These are phyloP conservation scores for Corythucha ciliata DNA, from an alignment of 2,888 invertebrate species.

Conservation along the genomic window DNA sequence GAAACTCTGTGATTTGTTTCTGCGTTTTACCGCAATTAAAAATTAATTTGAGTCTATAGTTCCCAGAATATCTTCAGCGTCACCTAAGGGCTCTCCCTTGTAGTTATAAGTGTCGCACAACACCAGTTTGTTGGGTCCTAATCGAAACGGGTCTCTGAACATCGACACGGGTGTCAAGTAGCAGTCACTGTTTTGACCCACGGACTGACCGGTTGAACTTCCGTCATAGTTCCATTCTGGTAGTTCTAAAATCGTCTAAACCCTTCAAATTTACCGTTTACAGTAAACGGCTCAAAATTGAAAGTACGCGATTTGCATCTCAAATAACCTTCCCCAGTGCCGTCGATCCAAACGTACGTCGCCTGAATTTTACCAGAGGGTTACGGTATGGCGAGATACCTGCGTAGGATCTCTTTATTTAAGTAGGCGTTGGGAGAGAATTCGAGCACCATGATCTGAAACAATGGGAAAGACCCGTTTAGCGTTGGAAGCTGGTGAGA, in stretches of 20 bases:
- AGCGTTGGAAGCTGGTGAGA: no score
- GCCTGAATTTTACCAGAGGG: constrained; percentile 68
- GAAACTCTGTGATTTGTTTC: constrained; percentile 63
- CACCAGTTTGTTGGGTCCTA: constrained; percentile 80
- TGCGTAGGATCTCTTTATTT: constrained; percentile 61
- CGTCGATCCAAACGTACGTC: constrained; percentile 92
- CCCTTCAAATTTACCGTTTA: constrained; percentile 53
- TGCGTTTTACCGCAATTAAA: constrained; percentile 36
- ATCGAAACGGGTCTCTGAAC: constrained; percentile 86
- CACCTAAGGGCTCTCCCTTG: constrained; percentile 73
- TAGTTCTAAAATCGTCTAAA: constrained; percentile 52
- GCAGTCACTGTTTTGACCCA: constrained; percentile 82
- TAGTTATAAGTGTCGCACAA: constrained; percentile 82
- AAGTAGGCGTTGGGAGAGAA: constrained; percentile 75
- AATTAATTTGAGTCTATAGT: no score
- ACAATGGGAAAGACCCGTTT: background rate
- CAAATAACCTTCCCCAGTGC: constrained; percentile 60
- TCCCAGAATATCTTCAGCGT: no score
- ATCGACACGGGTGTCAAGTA: constrained; percentile 86
- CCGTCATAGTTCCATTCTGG: constrained; percentile 93
- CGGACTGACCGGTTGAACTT: constrained; percentile 83
- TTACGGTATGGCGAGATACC: constrained; percentile 67
- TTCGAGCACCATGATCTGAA: constrained; percentile 41
- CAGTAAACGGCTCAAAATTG: constrained; percentile 64
- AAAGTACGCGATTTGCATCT: constrained; percentile 83